Base-by-base conservation (phyloP, 2,888 invertebrate genomes). In the Mythimna loreyi region DNA sequence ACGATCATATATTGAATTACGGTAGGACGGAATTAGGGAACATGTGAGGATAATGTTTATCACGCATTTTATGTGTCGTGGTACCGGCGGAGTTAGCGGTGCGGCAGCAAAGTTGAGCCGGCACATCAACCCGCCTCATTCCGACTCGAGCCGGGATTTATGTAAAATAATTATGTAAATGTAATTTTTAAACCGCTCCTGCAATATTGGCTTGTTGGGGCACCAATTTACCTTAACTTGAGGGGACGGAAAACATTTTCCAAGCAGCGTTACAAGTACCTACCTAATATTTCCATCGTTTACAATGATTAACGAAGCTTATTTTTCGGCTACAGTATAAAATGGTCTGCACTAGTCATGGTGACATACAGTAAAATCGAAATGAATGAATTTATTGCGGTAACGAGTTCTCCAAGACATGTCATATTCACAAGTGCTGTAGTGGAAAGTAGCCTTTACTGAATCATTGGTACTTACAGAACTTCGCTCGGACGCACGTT, bases 141-240 rank as follows among this genome's bases (percentile, higher is more conserved):
- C n/a, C 11, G 21, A 43, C 21, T 28, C 25, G 43, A 21, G 40
- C 5, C n/a, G 25, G 11, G 30, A 49, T 67, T 75, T 75, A 53
- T 40, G 52, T 53, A 9, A 65, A 74, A 65, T 74, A 28, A 63
- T 69, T 64, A 74, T 36, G 23, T 40, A 58, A 73, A 75, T 67
- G 21, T 47, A 25, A 55, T 67, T 47, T 66, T 75, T 25, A 25
- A 55, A 49, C 7, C 43, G 21, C 74, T 40, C 30, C 30, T 25
- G 45, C 3, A 25, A 47, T 75, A 70, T 74, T 53, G 43, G 43
- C 23, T 45, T 30, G 28, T 53, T 3, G 36, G 11, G 19, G n/a
- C 16, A 28, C 52, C 25, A 36, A 73, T 36, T 74, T 63, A 45
- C n/a, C 16, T 64, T 19, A 36, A 53, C 11, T 36, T 33, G n/a